Base-by-base conservation (phyloP, 2,888 invertebrate genomes). In the Steinernema carpocapsae region DNA sequence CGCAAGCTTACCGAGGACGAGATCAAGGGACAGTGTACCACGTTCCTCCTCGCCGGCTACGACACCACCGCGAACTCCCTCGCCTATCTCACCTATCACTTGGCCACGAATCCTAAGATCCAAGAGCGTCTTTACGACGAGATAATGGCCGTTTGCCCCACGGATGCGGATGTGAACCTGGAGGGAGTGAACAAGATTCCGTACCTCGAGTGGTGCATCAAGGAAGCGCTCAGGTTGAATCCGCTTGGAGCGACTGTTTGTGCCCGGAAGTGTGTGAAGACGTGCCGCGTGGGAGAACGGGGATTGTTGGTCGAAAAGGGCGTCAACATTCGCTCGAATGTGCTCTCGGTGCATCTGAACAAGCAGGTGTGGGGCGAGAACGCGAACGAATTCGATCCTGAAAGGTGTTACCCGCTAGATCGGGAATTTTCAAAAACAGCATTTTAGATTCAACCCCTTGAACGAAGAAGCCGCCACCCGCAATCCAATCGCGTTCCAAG, bases 51-150 rank as follows among this genome's bases (percentile, higher is more conserved):
- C 71, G 90, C 89, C 19, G 90, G 90, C 0, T 90, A 89, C 77
- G 90, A 90, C 79, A 90, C 90, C 0, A 90, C 90, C 0, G 89
- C 90, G 12, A 88, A 89, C 1, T 86, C 89, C 1, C 81, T 90
- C 10, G 87, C 88, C 17, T 90, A 89, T 80, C 84, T 88, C 7
- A 86, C 88, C 74, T 89, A 88, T 77, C 86, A 89, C 71, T 84
- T 90, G 74, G 88, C 89, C 10, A 85, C 83, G 52, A 87, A 90
- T 81, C 89, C 87, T 2, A 87, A 88, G 1, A 83, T 89, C 43
- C 89, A 89, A 76, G 79, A 84, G 2, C 85, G 81, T 56, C 82
- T 89, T 1, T 86, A 88, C 73, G 78, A 86, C 56, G 89, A 89
- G 81, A 84, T 89, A 22, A 46, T 46, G 45, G 71, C 45, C 71